Base-by-base conservation (phyloP, 2,888 invertebrate genomes). In the Syrphus vitripennis region DNA sequence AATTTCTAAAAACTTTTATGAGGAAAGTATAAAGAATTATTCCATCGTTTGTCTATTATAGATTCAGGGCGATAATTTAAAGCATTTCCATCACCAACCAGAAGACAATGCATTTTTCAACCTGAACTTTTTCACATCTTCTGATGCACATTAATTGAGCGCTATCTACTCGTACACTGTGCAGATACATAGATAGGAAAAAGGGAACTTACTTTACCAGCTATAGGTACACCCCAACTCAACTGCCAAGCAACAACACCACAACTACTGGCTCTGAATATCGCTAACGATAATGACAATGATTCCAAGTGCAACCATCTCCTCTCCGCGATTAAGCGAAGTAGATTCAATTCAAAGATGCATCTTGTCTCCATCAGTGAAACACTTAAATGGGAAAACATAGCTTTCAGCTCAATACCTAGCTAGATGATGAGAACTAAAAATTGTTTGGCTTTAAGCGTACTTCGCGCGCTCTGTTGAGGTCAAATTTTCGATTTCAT, bases 401-500 rank as follows among this genome's bases (percentile, higher is more conserved):
- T n/a, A 5, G 3, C 26, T 4, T 48, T 3, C 19, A 7, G 9
- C 50, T 24, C 12, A n/a, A n/a, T n/a, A n/a, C n/a, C n/a, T n/a
- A n/a, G n/a, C n/a, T 48, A 12, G 10, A 19, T 37, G 61, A 34
- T 77, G 77, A 55, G 78, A 82, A 82, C 63, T 63, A 57, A 67
- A 86, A 69, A 70, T 61, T 10, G 1, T 24, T 48, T 2, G 2
- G 2, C 24, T 34, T 10, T 19, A 57, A 31, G 31, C 12, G 19
- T n/a, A n/a, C 29, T 80, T 69, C 16, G 12, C 3, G 10, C 7
- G 31, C 12, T n/a, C n/a, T n/a, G 74, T 75, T 76, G 31, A 71
- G 88, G 88, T 88, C 88, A 88, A 82, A 83, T 83, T 88, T 88
- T 88, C 84, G 88, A 88, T 88, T 88, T 88, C 87, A 31, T 87